Percentiles rank a stretch among this genome's conserved stretches.
These are phyloP conservation scores for Rhadina sibilatrix DNA, from an alignment of 2,113 vertebrate genomes.

Conservation along the genomic window DNA sequence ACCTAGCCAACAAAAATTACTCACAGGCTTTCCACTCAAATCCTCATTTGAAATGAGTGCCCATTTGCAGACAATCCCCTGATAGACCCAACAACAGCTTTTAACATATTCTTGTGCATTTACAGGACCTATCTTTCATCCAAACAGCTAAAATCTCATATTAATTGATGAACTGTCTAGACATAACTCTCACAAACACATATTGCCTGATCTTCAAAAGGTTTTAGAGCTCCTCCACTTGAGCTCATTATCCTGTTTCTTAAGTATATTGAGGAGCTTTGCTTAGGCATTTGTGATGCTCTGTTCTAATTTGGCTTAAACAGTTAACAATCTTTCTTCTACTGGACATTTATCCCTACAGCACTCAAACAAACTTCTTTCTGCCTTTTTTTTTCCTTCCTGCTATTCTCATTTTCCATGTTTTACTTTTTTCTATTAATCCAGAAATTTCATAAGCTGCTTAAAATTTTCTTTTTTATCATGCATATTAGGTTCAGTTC, in stretches of 20 bases:
- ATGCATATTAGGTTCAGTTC: background rate
- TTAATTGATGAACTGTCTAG: background rate
- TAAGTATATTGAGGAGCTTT: background rate
- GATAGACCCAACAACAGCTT: background rate
- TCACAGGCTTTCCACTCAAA: background rate
- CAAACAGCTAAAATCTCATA: background rate
- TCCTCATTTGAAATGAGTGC: background rate
- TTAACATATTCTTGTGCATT: background rate
- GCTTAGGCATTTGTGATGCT: background rate
- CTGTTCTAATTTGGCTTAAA: background rate
- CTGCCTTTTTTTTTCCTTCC: background rate
- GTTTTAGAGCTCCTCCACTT: background rate
- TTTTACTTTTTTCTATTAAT: background rate
- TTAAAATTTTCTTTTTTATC: background rate
- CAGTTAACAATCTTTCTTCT: background rate
- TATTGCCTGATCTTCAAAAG: background rate
- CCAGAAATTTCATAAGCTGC: background rate
- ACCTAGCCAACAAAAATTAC: constrained; percentile 4
- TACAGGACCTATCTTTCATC: background rate
- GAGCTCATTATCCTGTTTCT: background rate
- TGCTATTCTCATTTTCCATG: background rate
- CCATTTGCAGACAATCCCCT: background rate
- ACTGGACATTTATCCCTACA: background rate
- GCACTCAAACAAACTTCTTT: background rate
- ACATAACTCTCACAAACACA: background rate